Evolutionary conservation across 2,113 vertebrate genomes (phyloP).

Genomic region (Pachypanchax playfairii): DNA sequence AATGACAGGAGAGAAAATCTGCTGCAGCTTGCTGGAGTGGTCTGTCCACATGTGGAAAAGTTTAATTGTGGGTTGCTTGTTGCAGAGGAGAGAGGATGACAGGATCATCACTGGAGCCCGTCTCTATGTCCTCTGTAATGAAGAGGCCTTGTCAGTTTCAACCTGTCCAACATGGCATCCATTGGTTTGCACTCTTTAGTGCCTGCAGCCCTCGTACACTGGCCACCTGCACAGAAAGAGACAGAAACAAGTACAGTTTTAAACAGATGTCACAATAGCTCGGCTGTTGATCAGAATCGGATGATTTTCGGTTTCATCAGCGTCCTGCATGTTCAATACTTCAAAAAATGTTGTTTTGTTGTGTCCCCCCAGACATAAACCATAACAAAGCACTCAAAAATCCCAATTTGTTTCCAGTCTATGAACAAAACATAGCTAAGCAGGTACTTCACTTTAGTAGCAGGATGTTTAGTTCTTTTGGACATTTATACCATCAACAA

Average conservation of each 20-base stretch:
- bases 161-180: constrained; percentile 52
- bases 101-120: constrained; percentile 60
- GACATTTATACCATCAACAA: too few relatives aligned
- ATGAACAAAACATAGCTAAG: too few relatives aligned
- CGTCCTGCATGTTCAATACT: too few relatives aligned
- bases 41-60: constrained; percentile 42
- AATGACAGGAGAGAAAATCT: constrained; percentile 20
- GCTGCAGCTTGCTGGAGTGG: constrained; percentile 19
- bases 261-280: too few relatives aligned
- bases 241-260: not conserved
- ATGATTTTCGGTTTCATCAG: too few relatives aligned
- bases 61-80: constrained; percentile 48
- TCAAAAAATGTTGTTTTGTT: too few relatives aligned
- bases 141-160: constrained; percentile 47
- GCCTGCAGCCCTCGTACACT: constrained; percentile 45
- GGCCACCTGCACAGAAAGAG: constrained; percentile 45
- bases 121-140: constrained; percentile 48
- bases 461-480: too few relatives aligned
- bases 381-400: too few relatives aligned
- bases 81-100: constrained; percentile 37
- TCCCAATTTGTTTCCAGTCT: too few relatives aligned
- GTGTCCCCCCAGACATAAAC: too few relatives aligned
- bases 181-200: constrained; percentile 49
- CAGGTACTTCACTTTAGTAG: not conserved
- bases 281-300: too few relatives aligned